Conservation (phyloP, 2,888 invertebrate genomes). For the Achlya flavicornis region DNA sequence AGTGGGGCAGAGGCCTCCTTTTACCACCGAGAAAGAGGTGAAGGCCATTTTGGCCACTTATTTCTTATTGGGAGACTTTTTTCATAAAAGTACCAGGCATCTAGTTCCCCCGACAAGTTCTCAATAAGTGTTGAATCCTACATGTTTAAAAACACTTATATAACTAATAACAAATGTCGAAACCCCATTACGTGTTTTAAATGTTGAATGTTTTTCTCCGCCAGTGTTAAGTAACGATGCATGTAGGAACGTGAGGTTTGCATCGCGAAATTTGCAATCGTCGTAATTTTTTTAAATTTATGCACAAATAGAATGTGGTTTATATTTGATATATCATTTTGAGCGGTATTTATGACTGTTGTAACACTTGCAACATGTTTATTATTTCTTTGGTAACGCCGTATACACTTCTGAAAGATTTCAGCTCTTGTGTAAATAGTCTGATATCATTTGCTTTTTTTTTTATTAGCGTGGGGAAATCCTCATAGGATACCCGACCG, state of each 20-base stretch:
- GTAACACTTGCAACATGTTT: not conserved
- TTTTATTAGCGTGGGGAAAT: no score
- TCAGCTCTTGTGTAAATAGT: no score
- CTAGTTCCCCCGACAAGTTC: not conserved
- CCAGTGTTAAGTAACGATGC: slow-evolving; percentile 31
- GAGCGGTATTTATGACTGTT: not conserved
- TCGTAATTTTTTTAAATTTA: slow-evolving; percentile 19
- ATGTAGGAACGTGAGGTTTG: slow-evolving; percentile 18
- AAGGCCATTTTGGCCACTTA: not conserved
- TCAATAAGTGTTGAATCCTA: slow-evolving; percentile 10
- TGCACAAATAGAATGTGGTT: not conserved
- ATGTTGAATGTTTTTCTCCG: slow-evolving; percentile 22
- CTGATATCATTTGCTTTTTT: no score
- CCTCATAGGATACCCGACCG: no score
- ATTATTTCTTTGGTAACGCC: not conserved
- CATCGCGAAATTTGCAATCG: slow-evolving; percentile 12
- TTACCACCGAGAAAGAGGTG: not conserved
- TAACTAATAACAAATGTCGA: slow-evolving; percentile 22
- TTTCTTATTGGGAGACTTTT: not conserved
- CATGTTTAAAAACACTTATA: slow-evolving; percentile 23
- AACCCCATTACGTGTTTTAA: slow-evolving; percentile 34
- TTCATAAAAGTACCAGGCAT: not conserved
- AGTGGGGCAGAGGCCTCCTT: slow-evolving; percentile 1
- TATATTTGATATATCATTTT: not conserved
- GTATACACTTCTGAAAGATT: no score